Percentiles rank a stretch among this genome's conserved stretches.
phyloP scores from a whole-genome alignment of 2,797 vertebrate species.

The Epinephelus awoara region DNA sequence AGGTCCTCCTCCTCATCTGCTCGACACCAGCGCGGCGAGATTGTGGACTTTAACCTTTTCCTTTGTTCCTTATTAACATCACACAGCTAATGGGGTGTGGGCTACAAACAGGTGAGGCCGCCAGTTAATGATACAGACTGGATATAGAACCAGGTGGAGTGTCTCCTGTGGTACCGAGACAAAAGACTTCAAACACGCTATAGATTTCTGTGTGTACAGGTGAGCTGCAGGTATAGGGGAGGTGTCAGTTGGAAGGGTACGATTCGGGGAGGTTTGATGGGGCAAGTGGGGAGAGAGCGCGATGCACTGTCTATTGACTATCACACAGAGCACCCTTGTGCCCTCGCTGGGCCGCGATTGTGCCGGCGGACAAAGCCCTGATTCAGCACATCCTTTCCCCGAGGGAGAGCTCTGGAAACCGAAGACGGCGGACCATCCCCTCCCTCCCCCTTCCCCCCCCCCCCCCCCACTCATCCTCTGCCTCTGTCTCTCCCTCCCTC shows the following conservation, averaged over 20 bases:
- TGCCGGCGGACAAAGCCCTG: slow-evolving; percentile 88
- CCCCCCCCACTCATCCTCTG: slow-evolving; percentile 69
- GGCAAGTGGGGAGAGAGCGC: slow-evolving; percentile 65
- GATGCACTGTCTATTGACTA: slow-evolving; percentile 84
- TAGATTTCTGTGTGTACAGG: slow-evolving; percentile 51
- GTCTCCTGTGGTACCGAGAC: slow-evolving; percentile 2
- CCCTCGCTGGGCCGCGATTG: slow-evolving; percentile 84
- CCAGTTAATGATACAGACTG: slow-evolving; percentile 53
- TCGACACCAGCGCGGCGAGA: slow-evolving; percentile 41
- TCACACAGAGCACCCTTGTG: slow-evolving; percentile 89
- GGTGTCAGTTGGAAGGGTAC: slow-evolving; percentile 49
- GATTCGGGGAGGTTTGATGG: slow-evolving; percentile 57
- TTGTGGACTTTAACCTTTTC: slow-evolving; percentile 81
- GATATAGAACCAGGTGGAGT: slow-evolving; percentile 26
- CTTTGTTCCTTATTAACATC: slow-evolving; percentile 75
- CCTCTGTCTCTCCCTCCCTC: slow-evolving; percentile 68
- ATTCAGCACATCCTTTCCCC: slow-evolving; percentile 89
- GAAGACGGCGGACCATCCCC: slow-evolving; percentile 80
- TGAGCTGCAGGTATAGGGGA: slow-evolving; percentile 74
- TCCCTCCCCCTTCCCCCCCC: slow-evolving; percentile 49
- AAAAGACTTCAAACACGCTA: slow-evolving; percentile 35
- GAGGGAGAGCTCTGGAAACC: slow-evolving; percentile 86
- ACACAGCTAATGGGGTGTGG: slow-evolving; percentile 71
- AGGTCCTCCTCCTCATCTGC: slow-evolving; percentile 66
- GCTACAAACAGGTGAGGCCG: slow-evolving; percentile 70